Evolutionary conservation across 1,140 invertebrate species (phyloP).

Genomic region (Cyrtorhinus lividipennis): DNA sequence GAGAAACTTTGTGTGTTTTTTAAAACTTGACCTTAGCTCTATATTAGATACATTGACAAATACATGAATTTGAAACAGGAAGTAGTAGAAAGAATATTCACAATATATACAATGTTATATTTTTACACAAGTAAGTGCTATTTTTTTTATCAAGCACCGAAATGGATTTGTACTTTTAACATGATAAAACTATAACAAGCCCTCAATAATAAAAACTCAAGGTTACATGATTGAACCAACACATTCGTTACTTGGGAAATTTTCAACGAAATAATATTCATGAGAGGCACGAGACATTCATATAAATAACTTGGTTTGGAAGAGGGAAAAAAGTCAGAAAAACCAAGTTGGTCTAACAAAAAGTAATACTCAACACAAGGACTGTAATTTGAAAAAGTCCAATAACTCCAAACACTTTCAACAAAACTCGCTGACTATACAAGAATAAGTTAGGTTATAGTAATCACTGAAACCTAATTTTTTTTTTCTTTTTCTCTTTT

Average conservation of each 20-base stretch:
- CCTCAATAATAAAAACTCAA: slow-evolving; percentile 18
- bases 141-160: slow-evolving; percentile 17
- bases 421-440: slow-evolving; percentile 8
- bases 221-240: neutral
- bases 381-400: neutral
- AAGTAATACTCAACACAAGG: neutral
- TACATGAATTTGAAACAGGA: slow-evolving; percentile 16
- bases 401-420: neutral
- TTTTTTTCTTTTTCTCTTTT: neutral
- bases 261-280: slow-evolving; percentile 15
- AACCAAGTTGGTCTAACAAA: neutral
- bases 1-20: slow-evolving; percentile 5
- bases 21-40: neutral
- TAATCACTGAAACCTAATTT: neutral
- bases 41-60: slow-evolving; percentile 12
- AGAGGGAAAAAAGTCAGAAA: slow-evolving; percentile 12
- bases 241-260: slow-evolving; percentile 12
- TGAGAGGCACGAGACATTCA: slow-evolving; percentile 18
- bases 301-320: slow-evolving; percentile 3
- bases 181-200: slow-evolving; percentile 21
- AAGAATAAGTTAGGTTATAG: slow-evolving; percentile 4
- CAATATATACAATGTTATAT: slow-evolving; percentile 19
- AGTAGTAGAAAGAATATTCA: slow-evolving; percentile 21
- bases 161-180: slow-evolving; percentile 21
- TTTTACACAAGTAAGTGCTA: slow-evolving; percentile 18